phyloP scores from a whole-genome alignment of 1,140 invertebrate genomes.

The Drosophila truncata region DNA sequence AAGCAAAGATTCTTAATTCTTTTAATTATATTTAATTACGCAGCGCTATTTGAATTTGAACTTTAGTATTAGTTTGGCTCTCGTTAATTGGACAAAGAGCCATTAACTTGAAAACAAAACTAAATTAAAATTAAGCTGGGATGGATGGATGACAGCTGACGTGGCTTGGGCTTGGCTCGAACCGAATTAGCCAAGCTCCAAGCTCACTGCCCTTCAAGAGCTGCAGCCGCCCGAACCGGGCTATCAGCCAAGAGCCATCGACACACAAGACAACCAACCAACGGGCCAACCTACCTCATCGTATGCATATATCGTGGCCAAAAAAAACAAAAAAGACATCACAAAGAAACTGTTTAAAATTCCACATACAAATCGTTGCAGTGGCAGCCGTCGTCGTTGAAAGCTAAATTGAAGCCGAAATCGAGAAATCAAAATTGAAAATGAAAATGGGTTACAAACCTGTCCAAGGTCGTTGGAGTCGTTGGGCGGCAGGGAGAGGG shows the following conservation, averaged over 20 bases:
- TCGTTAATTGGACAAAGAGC: slow-evolving; percentile 65
- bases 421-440: slow-evolving; percentile 51
- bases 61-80: slow-evolving; percentile 59
- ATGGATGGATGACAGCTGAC: slow-evolving; percentile 11
- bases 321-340: slow-evolving; percentile 1
- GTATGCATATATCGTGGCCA: slow-evolving; percentile 37
- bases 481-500: slow-evolving; percentile 14
- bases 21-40: slow-evolving; percentile 68
- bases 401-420: slow-evolving; percentile 34
- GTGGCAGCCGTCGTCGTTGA: slow-evolving; percentile 35
- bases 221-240: slow-evolving; percentile 19
- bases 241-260: slow-evolving; percentile 28
- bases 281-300: slow-evolving; percentile 2
- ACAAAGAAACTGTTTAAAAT: slow-evolving; percentile 71
- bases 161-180: slow-evolving; percentile 11
- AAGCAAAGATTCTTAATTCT: slow-evolving; percentile 22
- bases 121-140: slow-evolving; percentile 11
- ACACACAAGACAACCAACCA: neutral
- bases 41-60: slow-evolving; percentile 61
- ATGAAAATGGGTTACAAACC: slow-evolving; percentile 68
- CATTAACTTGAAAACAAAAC: slow-evolving; percentile 25
- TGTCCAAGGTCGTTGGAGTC: slow-evolving; percentile 58
- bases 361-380: slow-evolving; percentile 78
- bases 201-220: slow-evolving; percentile 50
- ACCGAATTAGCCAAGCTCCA: slow-evolving; percentile 31